Conservation (phyloP, 2,797 vertebrate species). For the Oophaga sylvatica region DNA sequence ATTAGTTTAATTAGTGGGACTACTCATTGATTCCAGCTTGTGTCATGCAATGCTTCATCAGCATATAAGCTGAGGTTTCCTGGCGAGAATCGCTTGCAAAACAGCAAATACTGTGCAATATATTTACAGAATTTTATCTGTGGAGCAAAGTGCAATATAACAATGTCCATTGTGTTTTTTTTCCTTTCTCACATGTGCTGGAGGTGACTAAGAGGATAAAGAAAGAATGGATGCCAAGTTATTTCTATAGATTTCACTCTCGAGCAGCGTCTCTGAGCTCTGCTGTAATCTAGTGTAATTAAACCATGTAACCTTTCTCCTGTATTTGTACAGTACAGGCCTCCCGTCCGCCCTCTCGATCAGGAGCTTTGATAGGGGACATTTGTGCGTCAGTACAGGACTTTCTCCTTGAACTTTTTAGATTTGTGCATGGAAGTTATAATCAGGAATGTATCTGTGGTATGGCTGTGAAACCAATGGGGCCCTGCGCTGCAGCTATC, state of each 20-base stretch:
- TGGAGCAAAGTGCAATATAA: not conserved
- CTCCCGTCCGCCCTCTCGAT: not conserved
- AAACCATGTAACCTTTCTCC: slow-evolving; percentile 26
- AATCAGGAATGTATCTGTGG: slow-evolving; percentile 2
- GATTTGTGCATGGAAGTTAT: not conserved
- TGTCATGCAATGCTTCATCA: no score
- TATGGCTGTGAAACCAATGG: not conserved
- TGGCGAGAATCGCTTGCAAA: no score
- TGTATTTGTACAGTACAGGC: slow-evolving; percentile 36
- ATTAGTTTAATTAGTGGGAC: no score
- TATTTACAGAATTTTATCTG: not conserved
- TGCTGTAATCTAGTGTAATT: slow-evolving; percentile 13
- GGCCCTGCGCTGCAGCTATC: not conserved
- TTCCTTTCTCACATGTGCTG: not conserved
- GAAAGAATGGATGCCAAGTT: not conserved
- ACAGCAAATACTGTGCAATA: no score
- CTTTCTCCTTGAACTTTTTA: slow-evolving; percentile 35
- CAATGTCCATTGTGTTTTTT: not conserved
- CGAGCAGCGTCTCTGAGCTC: not conserved
- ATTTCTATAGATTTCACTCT: not conserved
- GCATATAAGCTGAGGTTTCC: no score
- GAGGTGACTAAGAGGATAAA: slow-evolving; percentile 1
- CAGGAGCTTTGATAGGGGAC: slow-evolving; percentile 3
- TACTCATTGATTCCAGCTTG: no score
- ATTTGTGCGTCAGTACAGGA: slow-evolving; percentile 7